Percentiles rank a stretch among this genome's conserved stretches.
phyloP scores from a whole-genome alignment of 1,140 invertebrate species.

The Macrobrachium rosenbergii region DNA sequence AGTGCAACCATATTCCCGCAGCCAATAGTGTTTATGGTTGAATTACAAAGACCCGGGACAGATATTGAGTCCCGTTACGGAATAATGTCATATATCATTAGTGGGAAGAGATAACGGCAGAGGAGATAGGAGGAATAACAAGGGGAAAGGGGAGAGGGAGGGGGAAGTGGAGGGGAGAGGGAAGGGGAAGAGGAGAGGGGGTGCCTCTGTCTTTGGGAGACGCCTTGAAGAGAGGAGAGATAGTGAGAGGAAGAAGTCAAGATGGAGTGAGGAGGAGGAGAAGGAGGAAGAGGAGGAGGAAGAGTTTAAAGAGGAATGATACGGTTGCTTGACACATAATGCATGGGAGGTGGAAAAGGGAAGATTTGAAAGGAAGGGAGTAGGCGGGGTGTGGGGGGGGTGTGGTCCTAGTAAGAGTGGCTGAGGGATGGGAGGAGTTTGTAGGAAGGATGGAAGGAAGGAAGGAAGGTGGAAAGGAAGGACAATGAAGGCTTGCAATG shows the following conservation, averaged over 20 bases:
- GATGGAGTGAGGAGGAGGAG: neutral
- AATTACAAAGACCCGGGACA: conserved; percentile 23
- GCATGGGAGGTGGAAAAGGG: neutral
- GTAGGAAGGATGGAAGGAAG: too few relatives aligned
- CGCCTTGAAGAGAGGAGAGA: too few relatives aligned
- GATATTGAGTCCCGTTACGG: conserved; percentile 9
- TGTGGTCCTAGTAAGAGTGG: too few relatives aligned
- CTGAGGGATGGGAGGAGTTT: too few relatives aligned
- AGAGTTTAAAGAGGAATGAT: neutral
- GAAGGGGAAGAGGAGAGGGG: neutral
- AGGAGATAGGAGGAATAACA: neutral
- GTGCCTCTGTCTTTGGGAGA: too few relatives aligned
- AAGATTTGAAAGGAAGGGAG: neutral
- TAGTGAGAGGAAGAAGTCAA: neutral
- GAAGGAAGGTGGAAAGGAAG: too few relatives aligned
- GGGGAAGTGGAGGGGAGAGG: neutral
- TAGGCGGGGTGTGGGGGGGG: too few relatives aligned
- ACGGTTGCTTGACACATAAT: too few relatives aligned
- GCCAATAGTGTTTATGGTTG: conserved; percentile 20
- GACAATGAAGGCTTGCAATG: too few relatives aligned
- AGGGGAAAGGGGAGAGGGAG: neutral
- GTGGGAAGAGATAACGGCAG: conserved; percentile 1
- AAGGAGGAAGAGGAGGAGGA: neutral
- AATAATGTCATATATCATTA: conserved; percentile 30
- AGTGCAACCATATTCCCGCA: conserved; percentile 5